A percentile compares a stretch with the other conserved stretches of the same genome.
Conservation (phyloP, 2,113 vertebrate genomes). For the Lagenorhynchus albirostris region DNA sequence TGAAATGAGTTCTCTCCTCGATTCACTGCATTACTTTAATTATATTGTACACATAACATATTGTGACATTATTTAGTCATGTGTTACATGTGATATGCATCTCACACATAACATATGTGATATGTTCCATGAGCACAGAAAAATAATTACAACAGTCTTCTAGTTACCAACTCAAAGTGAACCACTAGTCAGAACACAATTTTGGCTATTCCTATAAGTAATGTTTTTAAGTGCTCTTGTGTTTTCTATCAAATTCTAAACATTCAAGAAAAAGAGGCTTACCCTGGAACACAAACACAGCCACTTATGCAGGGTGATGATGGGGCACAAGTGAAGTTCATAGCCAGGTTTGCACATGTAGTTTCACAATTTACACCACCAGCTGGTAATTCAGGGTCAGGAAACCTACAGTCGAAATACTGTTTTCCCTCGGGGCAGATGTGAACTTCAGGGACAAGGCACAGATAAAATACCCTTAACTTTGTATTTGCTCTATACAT, state of each 20-base stretch:
- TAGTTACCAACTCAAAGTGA: neutral
- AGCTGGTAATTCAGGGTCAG: constrained; percentile 85
- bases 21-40: neutral
- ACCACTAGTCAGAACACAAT: neutral
- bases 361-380: constrained; percentile 91
- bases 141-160: constrained; percentile 23
- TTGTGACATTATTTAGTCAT: neutral
- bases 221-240: neutral
- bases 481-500: neutral
- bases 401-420: constrained; percentile 94
- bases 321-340: constrained; percentile 97
- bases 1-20: neutral
- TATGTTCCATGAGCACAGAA: neutral
- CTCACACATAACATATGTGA: neutral
- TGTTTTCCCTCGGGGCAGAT: constrained; percentile 93
- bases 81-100: neutral
- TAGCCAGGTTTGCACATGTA: constrained; percentile 95
- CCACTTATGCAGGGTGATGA: constrained; percentile 94
- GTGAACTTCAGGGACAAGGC: constrained; percentile 81
- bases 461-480: constrained; percentile 34
- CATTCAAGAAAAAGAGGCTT: constrained; percentile 67
- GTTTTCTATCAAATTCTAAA: neutral
- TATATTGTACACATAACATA: neutral
- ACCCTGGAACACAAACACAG: constrained; percentile 95
- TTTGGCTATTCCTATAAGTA: constrained; percentile 26